phyloP scores from a whole-genome alignment of 2,113 vertebrate species.

The Ptilorrhoa leucosticta region DNA sequence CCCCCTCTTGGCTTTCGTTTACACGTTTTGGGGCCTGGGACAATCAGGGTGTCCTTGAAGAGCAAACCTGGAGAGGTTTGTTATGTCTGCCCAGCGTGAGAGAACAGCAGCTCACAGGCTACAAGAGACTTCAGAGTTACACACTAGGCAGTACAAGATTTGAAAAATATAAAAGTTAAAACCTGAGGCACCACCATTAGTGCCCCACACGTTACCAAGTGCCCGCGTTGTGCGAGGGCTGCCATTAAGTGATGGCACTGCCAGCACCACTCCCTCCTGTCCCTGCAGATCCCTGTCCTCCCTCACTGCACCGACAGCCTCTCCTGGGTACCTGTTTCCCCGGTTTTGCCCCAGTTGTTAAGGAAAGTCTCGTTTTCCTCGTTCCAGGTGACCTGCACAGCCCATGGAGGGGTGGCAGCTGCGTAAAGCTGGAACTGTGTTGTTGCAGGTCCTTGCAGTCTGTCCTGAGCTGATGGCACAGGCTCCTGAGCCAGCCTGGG shows the following conservation, averaged over 20 bases:
- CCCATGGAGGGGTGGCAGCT: neutral
- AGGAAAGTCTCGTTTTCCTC: neutral
- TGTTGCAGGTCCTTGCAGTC: neutral
- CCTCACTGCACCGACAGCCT: neutral
- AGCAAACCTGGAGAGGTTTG: too few relatives aligned
- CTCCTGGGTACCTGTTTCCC: neutral
- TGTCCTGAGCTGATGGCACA: neutral
- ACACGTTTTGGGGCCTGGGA: too few relatives aligned
- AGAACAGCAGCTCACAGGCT: too few relatives aligned
- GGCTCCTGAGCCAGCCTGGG: neutral
- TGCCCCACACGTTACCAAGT: neutral
- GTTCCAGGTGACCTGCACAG: neutral
- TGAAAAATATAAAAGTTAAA: too few relatives aligned
- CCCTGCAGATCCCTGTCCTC: neutral
- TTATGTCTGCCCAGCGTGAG: too few relatives aligned
- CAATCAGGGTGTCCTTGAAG: too few relatives aligned
- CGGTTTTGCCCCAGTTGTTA: neutral
- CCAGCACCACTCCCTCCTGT: neutral
- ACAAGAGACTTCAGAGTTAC: too few relatives aligned
- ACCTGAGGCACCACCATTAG: too few relatives aligned
- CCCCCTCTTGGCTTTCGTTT: too few relatives aligned
- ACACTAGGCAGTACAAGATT: too few relatives aligned
- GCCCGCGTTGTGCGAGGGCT: neutral
- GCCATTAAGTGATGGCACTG: neutral
- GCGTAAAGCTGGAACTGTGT: rapidly evolving